Percentiles rank a stretch among this genome's conserved stretches.
Conservation (phyloP, 2,888 invertebrate species). For the Eurytoma californica region DNA sequence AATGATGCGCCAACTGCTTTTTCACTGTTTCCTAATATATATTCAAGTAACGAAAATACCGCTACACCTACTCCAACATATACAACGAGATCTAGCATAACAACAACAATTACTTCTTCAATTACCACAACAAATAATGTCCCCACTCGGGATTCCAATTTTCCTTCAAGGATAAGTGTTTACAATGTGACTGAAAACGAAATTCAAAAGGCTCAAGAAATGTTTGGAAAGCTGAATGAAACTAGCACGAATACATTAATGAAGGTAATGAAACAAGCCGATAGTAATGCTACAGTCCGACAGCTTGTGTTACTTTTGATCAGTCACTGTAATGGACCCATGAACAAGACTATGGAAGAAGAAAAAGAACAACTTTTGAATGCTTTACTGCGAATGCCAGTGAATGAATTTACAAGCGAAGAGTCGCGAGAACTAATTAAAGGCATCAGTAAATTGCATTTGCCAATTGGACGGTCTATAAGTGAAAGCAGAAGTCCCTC, state of each 20-base stretch:
- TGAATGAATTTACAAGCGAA: conserved; percentile 71
- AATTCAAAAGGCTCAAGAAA: conserved; percentile 84
- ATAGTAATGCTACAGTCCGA: conserved; percentile 84
- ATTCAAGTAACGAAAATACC: conserved; percentile 61
- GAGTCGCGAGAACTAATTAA: conserved; percentile 73
- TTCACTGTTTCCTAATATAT: conserved; percentile 67
- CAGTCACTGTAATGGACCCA: conserved; percentile 85
- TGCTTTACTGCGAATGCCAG: conserved; percentile 82
- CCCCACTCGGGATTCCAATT: conserved; percentile 41
- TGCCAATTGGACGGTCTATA: conserved; percentile 63
- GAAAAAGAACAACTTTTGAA: conserved; percentile 83
- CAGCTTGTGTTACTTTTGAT: conserved; percentile 85
- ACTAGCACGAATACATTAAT: conserved; percentile 85
- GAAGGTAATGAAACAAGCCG: conserved; percentile 89
- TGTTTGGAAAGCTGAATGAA: conserved; percentile 85
- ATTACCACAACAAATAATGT: conserved; percentile 62
- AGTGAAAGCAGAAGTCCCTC: conserved; percentile 47
- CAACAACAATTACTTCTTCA: conserved; percentile 68
- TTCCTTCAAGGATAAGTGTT: conserved; percentile 69
- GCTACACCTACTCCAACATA: conserved; percentile 67
- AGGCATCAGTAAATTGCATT: conserved; percentile 65
- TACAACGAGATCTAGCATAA: conserved; percentile 68
- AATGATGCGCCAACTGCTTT: conserved; percentile 70
- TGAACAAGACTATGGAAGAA: conserved; percentile 83
- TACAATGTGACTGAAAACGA: conserved; percentile 82